Evolutionary conservation across 2,797 vertebrate species (phyloP), one percentile per base, ranked within the genome.

Genomic region (Vespertilio murinus): DNA sequence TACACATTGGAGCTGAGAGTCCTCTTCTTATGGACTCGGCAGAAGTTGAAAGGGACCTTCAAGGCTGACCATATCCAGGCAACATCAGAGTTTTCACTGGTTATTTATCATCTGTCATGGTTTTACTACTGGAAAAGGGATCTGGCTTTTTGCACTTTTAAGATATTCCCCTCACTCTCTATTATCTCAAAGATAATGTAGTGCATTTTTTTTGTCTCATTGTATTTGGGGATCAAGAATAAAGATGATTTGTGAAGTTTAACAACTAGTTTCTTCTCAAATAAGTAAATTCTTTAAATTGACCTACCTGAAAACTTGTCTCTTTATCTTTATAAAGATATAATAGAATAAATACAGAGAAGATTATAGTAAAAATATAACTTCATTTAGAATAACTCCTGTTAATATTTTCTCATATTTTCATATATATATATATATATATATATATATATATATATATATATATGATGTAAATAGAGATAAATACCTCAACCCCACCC

Each of bases 21-120:
- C 6, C 5, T 90, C 7, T 80, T 59, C 83, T 64, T 61, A 77
- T 59, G 70, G 13, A 2, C 69, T 95, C 0, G 0, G 64, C 80
- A 80, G 38, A 81, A 65, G 16, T 56, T 70, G 73, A 90, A 93
- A 93, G 75, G 59, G 74, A 52, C 3, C 52, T 96, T 92, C 38
- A 71, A 59, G 42, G 35, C 1, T 85, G 65, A 59, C 59, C 8
- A 28, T 52, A 47, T 83, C 80, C 35, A 83, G 70, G 70, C 45
- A 61, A 91, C 14, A 2, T 61, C 52, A 93, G 67, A 70, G 22
- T 1, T 0, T 45, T 94, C 45, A 9, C 45, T 85, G 54, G 8
- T n/a, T 92, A 40, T 64, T 92, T 80, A 67, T 87, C n/a, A 69
- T 77, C 75, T 87, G 59, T 83, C 2, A 0, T 80, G 40, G 4